Percentiles rank a stretch among this genome's conserved stretches.
phyloP scores from a whole-genome alignment of 2,113 vertebrate genomes.

The Strix aluco region DNA sequence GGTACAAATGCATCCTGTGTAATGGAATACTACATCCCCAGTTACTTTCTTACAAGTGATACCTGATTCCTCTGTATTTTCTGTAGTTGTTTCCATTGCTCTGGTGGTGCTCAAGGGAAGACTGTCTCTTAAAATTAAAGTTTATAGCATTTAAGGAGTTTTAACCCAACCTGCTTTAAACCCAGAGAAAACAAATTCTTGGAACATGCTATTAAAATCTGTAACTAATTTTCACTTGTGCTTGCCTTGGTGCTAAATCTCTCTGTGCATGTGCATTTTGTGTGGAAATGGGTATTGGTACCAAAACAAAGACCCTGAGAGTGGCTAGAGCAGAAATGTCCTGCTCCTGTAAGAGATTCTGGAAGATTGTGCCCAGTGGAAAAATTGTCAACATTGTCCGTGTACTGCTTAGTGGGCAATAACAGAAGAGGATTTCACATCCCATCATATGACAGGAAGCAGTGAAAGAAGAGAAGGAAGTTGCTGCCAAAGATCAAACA shows the following conservation, averaged over 20 bases:
- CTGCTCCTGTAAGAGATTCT: neutral
- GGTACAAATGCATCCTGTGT: slow-evolving; percentile 79
- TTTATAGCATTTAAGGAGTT: slow-evolving; percentile 49
- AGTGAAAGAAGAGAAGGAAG: neutral
- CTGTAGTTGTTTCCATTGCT: slow-evolving; percentile 54
- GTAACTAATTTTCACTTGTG: neutral
- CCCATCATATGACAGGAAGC: neutral
- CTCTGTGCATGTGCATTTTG: neutral
- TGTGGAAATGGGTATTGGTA: neutral
- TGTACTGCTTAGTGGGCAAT: neutral
- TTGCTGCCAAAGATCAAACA: neutral
- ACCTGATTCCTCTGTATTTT: slow-evolving; percentile 75
- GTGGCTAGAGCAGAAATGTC: neutral
- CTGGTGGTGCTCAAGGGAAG: slow-evolving; percentile 71
- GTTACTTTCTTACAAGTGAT: slow-evolving; percentile 84
- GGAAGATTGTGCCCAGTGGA: neutral
- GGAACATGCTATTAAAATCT: slow-evolving; percentile 27
- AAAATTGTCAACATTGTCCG: neutral
- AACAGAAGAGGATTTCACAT: neutral
- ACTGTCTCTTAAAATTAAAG: slow-evolving; percentile 73
- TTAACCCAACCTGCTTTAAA: slow-evolving; percentile 53
- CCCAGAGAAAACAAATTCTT: slow-evolving; percentile 50
- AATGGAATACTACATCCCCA: slow-evolving; percentile 84
- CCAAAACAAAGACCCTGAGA: neutral
- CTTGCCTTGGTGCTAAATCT: neutral